Conservation (phyloP, 1,140 invertebrate species). For the Drosophila ambigua region DNA sequence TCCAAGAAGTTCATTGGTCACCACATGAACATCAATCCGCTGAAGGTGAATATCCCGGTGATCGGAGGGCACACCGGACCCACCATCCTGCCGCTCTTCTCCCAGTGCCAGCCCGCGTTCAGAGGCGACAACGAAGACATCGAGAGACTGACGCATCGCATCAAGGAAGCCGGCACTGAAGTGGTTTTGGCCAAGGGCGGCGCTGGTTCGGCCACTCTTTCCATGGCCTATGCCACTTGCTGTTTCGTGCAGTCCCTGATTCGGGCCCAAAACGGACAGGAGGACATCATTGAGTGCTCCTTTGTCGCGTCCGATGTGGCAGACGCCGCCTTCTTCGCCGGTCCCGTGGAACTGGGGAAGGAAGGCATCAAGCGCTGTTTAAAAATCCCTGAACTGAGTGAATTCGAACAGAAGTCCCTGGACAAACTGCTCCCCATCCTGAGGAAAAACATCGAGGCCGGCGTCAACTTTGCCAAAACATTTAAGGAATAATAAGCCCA, state of each 20-base stretch:
- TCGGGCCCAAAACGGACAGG: constrained; percentile 92
- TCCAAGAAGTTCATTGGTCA: constrained; percentile 96
- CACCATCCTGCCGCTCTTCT: constrained; percentile 98
- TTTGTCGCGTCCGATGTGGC: constrained; percentile 95
- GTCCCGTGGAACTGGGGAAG: constrained; percentile 94
- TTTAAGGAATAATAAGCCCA: background rate
- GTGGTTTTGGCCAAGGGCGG: constrained; percentile 99
- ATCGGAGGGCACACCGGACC: constrained; percentile 98
- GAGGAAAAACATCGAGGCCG: constrained; percentile 95
- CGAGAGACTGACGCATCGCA: constrained; percentile 91
- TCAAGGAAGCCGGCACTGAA: constrained; percentile 98
- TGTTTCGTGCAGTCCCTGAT: constrained; percentile 92
- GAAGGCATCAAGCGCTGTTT: constrained; percentile 96
- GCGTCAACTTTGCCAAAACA: constrained; percentile 91
- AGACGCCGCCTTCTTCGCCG: constrained; percentile 96
- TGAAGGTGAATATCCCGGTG: constrained; percentile 93
- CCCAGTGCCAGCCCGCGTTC: constrained; percentile 93
- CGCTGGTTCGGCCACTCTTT: constrained; percentile 97
- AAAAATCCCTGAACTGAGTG: constrained; percentile 93
- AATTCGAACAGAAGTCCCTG: constrained; percentile 92
- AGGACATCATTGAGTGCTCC: constrained; percentile 95
- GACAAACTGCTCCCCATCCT: constrained; percentile 95
- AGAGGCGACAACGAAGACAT: constrained; percentile 88
- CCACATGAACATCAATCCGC: constrained; percentile 90
- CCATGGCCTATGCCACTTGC: constrained; percentile 98